Conservation (phyloP, 37 sponge, comb jelly and placozoan genomes). For the Crambe crambe region DNA sequence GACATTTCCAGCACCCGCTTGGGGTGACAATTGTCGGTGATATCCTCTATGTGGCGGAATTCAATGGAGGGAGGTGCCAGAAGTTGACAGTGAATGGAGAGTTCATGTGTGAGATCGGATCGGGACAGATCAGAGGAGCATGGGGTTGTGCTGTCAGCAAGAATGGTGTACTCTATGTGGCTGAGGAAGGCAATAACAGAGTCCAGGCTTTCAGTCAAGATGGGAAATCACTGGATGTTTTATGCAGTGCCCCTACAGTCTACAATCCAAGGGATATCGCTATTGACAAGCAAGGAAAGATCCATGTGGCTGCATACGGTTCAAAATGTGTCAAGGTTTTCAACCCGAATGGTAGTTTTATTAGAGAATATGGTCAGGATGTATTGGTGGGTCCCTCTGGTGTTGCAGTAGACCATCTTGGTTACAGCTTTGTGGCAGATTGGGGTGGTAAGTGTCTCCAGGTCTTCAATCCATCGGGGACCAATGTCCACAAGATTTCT, state of each 20-base stretch:
- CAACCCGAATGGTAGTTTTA: neutral
- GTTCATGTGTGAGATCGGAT: conserved; percentile 1
- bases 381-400: conserved; percentile 3
- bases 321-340: conserved; percentile 22
- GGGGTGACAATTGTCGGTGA: conserved; percentile 5
- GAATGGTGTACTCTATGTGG: conserved; percentile 11
- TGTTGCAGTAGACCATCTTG: conserved; percentile 21
- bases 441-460: conserved; percentile 20
- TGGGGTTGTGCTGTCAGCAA: conserved; percentile 12
- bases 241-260: conserved; percentile 1
- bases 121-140: neutral
- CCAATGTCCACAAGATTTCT: neutral
- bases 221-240: neutral
- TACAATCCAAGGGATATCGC: conserved; percentile 21
- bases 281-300: conserved; percentile 7
- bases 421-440: conserved; percentile 15
- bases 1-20: conserved; percentile 5
- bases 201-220: conserved; percentile 6
- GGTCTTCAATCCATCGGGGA: conserved; percentile 22
- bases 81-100: conserved; percentile 15
- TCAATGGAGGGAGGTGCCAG: conserved; percentile 1
- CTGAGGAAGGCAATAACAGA: conserved; percentile 5
- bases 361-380: conserved; percentile 10
- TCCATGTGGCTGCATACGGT: conserved; percentile 27
- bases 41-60: neutral